Evolutionary conservation across 1,140 invertebrate genomes (phyloP).

Genomic region (Drosophila punjabiensis): DNA sequence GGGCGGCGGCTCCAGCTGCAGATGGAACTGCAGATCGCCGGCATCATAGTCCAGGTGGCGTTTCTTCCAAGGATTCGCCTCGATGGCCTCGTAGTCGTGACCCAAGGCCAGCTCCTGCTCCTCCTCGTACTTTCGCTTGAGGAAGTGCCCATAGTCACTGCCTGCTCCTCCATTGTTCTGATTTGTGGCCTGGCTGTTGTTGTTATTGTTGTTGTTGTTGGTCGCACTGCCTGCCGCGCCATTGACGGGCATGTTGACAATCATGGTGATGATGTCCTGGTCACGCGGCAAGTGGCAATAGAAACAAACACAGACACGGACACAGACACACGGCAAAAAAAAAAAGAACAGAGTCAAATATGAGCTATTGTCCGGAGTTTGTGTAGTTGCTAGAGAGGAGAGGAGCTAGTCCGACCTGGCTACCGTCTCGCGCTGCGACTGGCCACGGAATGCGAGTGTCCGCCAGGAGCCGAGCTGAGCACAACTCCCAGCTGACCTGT

Average conservation of each 20-base stretch:
- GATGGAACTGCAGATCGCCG: slow-evolving; percentile 62
- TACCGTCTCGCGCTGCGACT: slow-evolving; percentile 73
- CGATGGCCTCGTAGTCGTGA: slow-evolving; percentile 48
- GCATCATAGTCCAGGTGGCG: slow-evolving; percentile 69
- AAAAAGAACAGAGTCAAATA: background rate
- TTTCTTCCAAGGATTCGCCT: slow-evolving; percentile 72
- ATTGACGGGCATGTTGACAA: slow-evolving; percentile 75
- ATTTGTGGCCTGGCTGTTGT: slow-evolving; percentile 15
- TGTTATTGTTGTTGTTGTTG: slow-evolving; percentile 33
- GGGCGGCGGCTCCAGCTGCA: slow-evolving; percentile 55
- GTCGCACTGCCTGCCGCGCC: slow-evolving; percentile 41
- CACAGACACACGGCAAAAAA: slow-evolving; percentile 43
- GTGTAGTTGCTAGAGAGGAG: background rate
- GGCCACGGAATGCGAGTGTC: slow-evolving; percentile 65
- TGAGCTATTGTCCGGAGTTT: background rate
- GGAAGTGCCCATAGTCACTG: slow-evolving; percentile 58
- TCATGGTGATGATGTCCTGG: slow-evolving; percentile 42
- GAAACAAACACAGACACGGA: slow-evolving; percentile 33
- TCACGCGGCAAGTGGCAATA: background rate
- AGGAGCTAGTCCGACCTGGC: slow-evolving; percentile 39
- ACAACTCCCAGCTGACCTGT: slow-evolving; percentile 20
- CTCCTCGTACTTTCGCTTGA: slow-evolving; percentile 68
- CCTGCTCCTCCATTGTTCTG: slow-evolving; percentile 30
- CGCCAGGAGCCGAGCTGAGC: slow-evolving; percentile 9
- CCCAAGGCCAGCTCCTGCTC: slow-evolving; percentile 30